Evolutionary conservation across 2,113 vertebrate species (phyloP), one percentile per base, ranked within the genome.

Genomic region (Gobius niger): DNA sequence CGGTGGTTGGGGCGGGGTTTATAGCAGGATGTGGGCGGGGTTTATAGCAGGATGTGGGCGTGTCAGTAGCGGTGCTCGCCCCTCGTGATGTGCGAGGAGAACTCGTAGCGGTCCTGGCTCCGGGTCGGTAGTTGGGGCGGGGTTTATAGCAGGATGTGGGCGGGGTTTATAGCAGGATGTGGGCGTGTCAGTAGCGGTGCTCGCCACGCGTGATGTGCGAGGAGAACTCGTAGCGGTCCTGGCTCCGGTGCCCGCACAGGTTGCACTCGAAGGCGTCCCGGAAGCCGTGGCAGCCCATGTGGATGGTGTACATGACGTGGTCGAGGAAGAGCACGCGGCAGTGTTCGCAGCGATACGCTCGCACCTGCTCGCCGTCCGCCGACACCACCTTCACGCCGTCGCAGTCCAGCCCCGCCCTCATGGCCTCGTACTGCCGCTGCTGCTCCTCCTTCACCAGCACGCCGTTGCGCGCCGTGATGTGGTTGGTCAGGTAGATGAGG

Each of bases 281-380:
- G 91, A 98, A 99, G 73, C 97, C 98, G 2, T 99, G 98, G 86
- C 97, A 99, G 76, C 98, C 98, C 98, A 99, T 99, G 81, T 99
- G 98, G 82, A 99, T 99, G 40, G 98, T 98, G 72, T 98, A 99
- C 98, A 99, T 99, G 84, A 99, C 98, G 3, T 98, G 97, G 91
- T 99, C 98, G 82, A 99, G 92, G 92, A 98, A 99, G 69, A 99
- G 94, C 68, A 99, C 91, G 56, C 96, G 90, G 89, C 98, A 99
- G 89, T 96, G 96, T 93, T 97, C 93, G 0, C 98, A 99, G 78
- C 93, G 91, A 89, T 99, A 96, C 51, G 93, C 95, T 86, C 93
- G 94, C 77, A 99, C 88, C 85, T 94, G 94, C 66, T 98, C 96
- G 9, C 98, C 98, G 2, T 91, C 94, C 0, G 89, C 81, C 70